Percentiles rank a stretch among this genome's conserved stretches.
These are phyloP conservation scores for Rhabdornis inornatus DNA, from an alignment of 2,113 vertebrate species.

Conservation along the genomic window DNA sequence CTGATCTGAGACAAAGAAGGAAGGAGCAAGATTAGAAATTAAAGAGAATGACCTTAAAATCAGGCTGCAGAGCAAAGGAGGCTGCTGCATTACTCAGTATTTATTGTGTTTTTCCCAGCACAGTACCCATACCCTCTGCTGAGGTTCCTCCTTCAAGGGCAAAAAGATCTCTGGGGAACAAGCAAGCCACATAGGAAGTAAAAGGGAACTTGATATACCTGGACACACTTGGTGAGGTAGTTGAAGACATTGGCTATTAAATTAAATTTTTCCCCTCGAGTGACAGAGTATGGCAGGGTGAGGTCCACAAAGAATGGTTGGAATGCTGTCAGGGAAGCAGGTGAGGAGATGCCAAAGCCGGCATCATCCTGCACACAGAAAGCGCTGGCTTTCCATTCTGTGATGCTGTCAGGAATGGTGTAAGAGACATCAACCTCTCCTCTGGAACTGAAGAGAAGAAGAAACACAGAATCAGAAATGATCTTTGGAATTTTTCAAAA, in stretches of 20 bases:
- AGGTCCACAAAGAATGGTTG: constrained; percentile 84
- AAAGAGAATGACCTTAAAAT: not conserved
- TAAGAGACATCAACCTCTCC: constrained; percentile 45
- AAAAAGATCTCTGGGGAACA: not conserved
- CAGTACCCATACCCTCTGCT: not conserved
- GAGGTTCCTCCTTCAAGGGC: not conserved
- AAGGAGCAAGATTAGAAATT: not conserved
- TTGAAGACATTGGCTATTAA: constrained; percentile 82
- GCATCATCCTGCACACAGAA: constrained; percentile 82
- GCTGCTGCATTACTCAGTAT: not conserved
- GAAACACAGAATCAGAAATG: not conserved
- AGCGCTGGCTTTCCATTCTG: constrained; percentile 81
- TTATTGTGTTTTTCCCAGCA: not conserved
- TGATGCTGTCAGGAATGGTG: constrained; percentile 85
- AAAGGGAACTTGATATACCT: constrained; percentile 51
- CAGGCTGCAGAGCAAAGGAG: not conserved
- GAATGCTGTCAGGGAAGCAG: constrained; percentile 68
- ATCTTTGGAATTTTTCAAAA: not conserved
- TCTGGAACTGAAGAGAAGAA: constrained; percentile 35
- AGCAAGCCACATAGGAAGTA: not conserved
- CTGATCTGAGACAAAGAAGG: constrained; percentile 53
- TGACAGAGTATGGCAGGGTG: constrained; percentile 79
- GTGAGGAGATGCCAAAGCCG: constrained; percentile 83
- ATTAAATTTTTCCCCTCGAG: constrained; percentile 78
- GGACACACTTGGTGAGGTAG: constrained; percentile 53